Evolutionary conservation across 2,797 vertebrate genomes (phyloP), one percentile per base, ranked within the genome.

Genomic region (Onychomys leucogaster): DNA sequence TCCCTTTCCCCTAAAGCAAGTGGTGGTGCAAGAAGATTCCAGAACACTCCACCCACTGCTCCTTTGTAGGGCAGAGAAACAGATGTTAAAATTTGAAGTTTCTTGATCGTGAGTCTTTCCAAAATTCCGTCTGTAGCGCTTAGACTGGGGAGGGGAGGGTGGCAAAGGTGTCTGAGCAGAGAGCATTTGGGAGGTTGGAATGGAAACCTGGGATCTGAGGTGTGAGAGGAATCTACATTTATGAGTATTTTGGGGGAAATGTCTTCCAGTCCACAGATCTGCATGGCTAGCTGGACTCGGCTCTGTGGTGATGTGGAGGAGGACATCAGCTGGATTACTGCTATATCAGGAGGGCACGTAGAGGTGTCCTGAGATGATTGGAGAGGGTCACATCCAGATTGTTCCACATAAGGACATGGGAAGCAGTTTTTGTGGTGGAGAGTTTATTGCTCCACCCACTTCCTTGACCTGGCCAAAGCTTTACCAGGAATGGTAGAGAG

Each of bases 371-470:
- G 69, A 86, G 59, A 71, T 52, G 63, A 78, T 49, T 65, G 63
- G 21, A 25, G 25, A 6, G 34, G 13, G 73, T 41, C 41, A 52
- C 41, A 77, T 88, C 23, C n/a, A 55, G 81, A 81, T 89, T 73
- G 52, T 94, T 6, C 73, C 75, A 83, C 41, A 37, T 69, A 94
- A 96, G 87, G 73, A 96, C 61, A 80, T 67, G 46, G 55, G 41
- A 96, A 69, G 52, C 37, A 96, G 84, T 65, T 55, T 93, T 49
- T 92, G 34, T 43, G 77, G 78, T 83, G 96, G 73, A 97, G 96
- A 96, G 92, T 97, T 98, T 97, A 95, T 95, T 97, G 87, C 63
- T 95, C 84, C 73, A 8, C 34, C 52, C 27, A n/a, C 67, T 69
- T 90, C 82, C 32, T 84, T 76, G 55, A 69, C 71, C 86, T 52